A percentile compares a stretch with the other conserved stretches of the same genome.
Evolutionary conservation across 2,888 invertebrate species (phyloP).

Genomic region (Dysmachus trigonus): DNA sequence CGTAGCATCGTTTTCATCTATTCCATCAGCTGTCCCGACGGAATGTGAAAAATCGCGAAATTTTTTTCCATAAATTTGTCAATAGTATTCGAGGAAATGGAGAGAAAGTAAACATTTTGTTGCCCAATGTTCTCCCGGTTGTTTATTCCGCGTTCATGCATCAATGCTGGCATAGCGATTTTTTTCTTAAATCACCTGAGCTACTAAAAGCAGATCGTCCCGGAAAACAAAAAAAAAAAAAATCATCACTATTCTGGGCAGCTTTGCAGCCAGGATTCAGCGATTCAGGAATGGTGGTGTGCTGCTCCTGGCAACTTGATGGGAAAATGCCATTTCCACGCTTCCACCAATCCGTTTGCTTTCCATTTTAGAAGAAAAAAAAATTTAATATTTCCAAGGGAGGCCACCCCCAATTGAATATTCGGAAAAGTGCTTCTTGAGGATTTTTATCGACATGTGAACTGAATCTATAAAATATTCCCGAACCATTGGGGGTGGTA

Average conservation of each 20-base stretch:
- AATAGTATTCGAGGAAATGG: not conserved
- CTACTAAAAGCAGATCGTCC: not conserved
- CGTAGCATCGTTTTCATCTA: not conserved
- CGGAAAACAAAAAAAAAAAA: not conserved
- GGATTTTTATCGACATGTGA: not conserved
- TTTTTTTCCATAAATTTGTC: not conserved
- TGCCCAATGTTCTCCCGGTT: not conserved
- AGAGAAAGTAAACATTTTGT: not conserved
- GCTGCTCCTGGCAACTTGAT: not conserved
- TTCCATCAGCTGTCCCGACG: not conserved
- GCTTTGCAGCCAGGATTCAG: not conserved
- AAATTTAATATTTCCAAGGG: not conserved
- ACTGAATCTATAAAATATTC: not conserved
- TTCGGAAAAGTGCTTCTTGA: not conserved
- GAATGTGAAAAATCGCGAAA: not conserved
- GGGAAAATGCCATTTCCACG: not conserved
- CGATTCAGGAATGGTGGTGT: not conserved
- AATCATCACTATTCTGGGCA: not conserved
- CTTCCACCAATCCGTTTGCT: not conserved
- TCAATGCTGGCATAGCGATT: not conserved
- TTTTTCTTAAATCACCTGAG: not conserved
- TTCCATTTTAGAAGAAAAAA: not conserved
- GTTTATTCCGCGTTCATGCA: not conserved
- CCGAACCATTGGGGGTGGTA: not conserved
- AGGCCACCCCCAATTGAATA: not conserved